phyloP scores from a whole-genome alignment of 1,140 invertebrate species.

The Coelopa frigida region DNA sequence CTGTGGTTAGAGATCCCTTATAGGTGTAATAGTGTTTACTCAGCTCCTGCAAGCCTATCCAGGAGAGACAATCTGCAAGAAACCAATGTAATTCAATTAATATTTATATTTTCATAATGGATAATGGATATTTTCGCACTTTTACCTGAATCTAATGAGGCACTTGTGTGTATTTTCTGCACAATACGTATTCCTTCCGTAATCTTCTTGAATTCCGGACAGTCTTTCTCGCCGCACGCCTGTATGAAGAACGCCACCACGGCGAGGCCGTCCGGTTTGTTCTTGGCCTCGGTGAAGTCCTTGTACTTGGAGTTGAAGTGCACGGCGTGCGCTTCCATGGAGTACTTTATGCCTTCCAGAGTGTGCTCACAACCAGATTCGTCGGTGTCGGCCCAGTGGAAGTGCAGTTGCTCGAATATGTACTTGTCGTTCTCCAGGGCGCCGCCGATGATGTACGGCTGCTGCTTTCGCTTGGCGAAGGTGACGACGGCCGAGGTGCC shows the following conservation, averaged over 20 bases:
- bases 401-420: conserved; percentile 65
- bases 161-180: conserved; percentile 40
- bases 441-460: conserved; percentile 48
- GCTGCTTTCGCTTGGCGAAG: conserved; percentile 38
- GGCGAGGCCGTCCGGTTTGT: conserved; percentile 66
- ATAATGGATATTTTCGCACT: not conserved
- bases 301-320: conserved; percentile 71
- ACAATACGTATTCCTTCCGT: conserved; percentile 42
- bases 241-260: conserved; percentile 69
- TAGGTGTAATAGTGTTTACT: conserved; percentile 45
- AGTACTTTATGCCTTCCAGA: conserved; percentile 57
- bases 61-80: conserved; percentile 36
- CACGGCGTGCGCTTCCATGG: conserved; percentile 70
- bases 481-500: conserved; percentile 44
- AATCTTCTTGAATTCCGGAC: conserved; percentile 43
- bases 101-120: not conserved
- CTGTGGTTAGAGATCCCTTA: conserved; percentile 65
- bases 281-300: conserved; percentile 57
- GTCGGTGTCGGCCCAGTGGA: conserved; percentile 70
- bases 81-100: not conserved
- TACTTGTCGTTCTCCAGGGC: conserved; percentile 58
- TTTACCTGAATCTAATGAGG: conserved; percentile 39
- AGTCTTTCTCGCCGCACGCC: conserved; percentile 46
- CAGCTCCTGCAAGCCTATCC: conserved; percentile 42
- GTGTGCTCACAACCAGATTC: conserved; percentile 70